phyloP scores from a whole-genome alignment of 2,888 invertebrate genomes.

The Agonum fuliginosum region DNA sequence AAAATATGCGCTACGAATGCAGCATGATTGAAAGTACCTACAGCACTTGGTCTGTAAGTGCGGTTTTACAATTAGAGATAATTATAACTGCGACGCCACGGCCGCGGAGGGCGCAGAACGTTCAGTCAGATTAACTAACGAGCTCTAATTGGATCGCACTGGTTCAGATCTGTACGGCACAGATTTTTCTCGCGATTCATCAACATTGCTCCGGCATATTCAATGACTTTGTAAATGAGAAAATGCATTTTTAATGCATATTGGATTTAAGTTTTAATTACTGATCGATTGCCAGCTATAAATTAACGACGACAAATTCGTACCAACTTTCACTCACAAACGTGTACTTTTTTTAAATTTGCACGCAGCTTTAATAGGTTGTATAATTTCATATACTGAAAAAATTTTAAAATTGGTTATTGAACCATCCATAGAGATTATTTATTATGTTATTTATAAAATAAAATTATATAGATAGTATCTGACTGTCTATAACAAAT shows the following conservation, averaged over 20 bases:
- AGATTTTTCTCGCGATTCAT: slow-evolving; percentile 43
- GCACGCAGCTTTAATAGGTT: too few species aligned
- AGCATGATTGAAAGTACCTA: slow-evolving; percentile 46
- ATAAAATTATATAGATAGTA: too few species aligned
- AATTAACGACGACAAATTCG: neutral
- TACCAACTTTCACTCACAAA: too few species aligned
- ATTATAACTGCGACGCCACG: slow-evolving; percentile 69
- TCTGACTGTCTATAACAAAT: too few species aligned
- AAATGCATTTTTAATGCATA: slow-evolving; percentile 52
- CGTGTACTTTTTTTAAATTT: too few species aligned
- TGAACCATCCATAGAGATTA: too few species aligned
- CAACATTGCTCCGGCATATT: slow-evolving; percentile 12
- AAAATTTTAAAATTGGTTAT: too few species aligned
- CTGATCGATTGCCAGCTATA: slow-evolving; percentile 22
- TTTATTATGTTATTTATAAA: too few species aligned
- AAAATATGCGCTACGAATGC: slow-evolving; percentile 55
- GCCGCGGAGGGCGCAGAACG: slow-evolving; percentile 65
- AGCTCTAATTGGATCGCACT: slow-evolving; percentile 68
- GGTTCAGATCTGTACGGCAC: slow-evolving; percentile 20
- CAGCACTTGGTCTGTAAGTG: slow-evolving; percentile 61
- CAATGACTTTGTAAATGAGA: slow-evolving; percentile 2
- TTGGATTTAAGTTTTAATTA: slow-evolving; percentile 50
- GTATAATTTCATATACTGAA: too few species aligned
- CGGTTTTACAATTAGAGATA: slow-evolving; percentile 71
- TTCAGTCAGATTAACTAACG: slow-evolving; percentile 71